phyloP scores from a whole-genome alignment of 1,140 invertebrate genomes.

The Zophobas atratus region DNA sequence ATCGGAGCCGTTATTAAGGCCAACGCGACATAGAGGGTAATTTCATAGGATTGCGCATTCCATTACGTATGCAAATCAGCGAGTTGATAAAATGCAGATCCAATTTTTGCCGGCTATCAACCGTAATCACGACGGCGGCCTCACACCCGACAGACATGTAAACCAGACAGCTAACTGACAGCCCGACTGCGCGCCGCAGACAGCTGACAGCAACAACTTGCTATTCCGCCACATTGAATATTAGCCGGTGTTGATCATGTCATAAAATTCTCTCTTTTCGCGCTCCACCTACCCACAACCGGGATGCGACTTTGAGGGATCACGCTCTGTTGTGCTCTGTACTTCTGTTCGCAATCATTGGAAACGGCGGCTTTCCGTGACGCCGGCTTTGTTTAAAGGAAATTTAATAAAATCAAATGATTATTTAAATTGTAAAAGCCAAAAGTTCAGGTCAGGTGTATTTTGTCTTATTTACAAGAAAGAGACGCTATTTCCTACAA shows the following conservation, averaged over 20 bases:
- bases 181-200: conserved; percentile 59
- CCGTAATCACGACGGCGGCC: conserved; percentile 59
- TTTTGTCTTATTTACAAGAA: too few species aligned
- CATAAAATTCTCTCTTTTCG: conserved; percentile 53
- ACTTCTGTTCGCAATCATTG: not conserved
- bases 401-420: not conserved
- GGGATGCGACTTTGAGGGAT: not conserved
- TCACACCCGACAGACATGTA: conserved; percentile 61
- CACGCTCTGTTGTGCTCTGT: too few species aligned
- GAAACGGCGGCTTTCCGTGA: not conserved
- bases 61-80: conserved; percentile 59
- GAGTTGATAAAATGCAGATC: conserved; percentile 64
- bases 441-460: too few species aligned
- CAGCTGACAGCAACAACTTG: conserved; percentile 64
- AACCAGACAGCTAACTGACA: conserved; percentile 65
- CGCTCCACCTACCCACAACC: conserved; percentile 22
- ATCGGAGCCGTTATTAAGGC: conserved; percentile 52
- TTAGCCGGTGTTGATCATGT: conserved; percentile 60
- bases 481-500: too few species aligned
- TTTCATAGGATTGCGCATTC: conserved; percentile 56
- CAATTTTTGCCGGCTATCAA: conserved; percentile 63
- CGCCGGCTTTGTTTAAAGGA: not conserved
- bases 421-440: too few species aligned
- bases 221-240: conserved; percentile 58
- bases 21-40: conserved; percentile 54